Conservation (phyloP, 2,797 vertebrate species). For the Manis pentadactyla region DNA sequence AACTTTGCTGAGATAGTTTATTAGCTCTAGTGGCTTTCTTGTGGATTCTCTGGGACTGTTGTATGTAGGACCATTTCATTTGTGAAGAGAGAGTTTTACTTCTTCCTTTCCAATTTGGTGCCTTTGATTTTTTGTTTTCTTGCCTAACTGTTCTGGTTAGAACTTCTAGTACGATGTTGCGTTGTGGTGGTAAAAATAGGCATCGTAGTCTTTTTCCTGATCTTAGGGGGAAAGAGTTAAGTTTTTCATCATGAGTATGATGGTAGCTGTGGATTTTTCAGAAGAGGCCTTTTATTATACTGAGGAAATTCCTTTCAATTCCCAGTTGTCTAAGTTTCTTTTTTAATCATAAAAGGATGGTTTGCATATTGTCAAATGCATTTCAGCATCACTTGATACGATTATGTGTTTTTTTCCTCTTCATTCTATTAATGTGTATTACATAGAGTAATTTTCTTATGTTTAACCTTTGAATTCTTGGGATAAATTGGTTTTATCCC, state of each 20-base stretch:
- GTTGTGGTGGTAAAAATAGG: background rate
- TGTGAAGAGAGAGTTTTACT: conserved; percentile 2
- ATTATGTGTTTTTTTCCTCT: background rate
- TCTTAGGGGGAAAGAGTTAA: background rate
- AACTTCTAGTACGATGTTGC: background rate
- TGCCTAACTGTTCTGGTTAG: background rate
- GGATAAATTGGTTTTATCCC: background rate
- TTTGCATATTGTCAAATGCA: background rate
- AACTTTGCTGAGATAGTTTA: conserved; percentile 14
- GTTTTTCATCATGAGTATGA: background rate
- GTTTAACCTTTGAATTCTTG: background rate
- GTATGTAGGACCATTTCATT: background rate
- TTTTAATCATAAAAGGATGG: background rate
- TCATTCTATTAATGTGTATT: conserved; percentile 19
- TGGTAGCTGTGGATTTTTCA: background rate
- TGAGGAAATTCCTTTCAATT: background rate
- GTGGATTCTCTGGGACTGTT: background rate
- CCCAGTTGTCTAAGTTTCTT: background rate
- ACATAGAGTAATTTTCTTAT: background rate
- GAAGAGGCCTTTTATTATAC: background rate
- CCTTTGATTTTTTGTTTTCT: background rate
- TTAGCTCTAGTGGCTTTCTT: background rate
- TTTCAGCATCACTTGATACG: background rate
- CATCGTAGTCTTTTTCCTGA: background rate
- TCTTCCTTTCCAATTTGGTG: background rate